Conservation (phyloP, 2,888 invertebrate genomes). For the Dynastes maya region DNA sequence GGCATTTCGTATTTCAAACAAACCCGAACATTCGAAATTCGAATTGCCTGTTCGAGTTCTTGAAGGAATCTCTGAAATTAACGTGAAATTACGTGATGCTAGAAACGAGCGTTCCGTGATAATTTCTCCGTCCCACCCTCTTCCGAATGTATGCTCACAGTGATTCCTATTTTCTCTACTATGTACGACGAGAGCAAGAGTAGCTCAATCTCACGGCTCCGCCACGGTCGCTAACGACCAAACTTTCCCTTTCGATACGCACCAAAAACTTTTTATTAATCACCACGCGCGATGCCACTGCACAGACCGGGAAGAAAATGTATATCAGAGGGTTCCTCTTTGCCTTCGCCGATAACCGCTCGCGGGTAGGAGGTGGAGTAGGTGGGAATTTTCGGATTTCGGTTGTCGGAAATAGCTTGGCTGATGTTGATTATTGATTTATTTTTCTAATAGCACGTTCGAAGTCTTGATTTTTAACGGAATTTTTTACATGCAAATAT, state of each 20-base stretch:
- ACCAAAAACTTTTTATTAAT: constrained; percentile 13
- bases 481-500: too few species aligned
- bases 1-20: too few species aligned
- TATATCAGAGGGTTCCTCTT: background rate
- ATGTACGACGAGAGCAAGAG: background rate
- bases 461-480: too few species aligned
- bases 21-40: background rate
- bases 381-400: background rate
- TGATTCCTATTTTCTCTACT: background rate
- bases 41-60: background rate
- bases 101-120: background rate
- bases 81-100: background rate
- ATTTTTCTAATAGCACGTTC: too few species aligned
- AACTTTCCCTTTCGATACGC: constrained; percentile 9
- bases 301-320: background rate
- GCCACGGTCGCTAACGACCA: background rate
- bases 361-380: background rate
- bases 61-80: background rate
- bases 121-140: background rate
- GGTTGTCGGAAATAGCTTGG: background rate
- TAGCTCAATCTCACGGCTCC: background rate
- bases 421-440: too few species aligned
- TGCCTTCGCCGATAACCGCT: background rate
- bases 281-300: background rate
- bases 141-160: background rate